A percentile compares a stretch with the other conserved stretches of the same genome.
Evolutionary conservation across 2,797 vertebrate genomes (phyloP).

Genomic region (Pseudopleuronectes americanus): DNA sequence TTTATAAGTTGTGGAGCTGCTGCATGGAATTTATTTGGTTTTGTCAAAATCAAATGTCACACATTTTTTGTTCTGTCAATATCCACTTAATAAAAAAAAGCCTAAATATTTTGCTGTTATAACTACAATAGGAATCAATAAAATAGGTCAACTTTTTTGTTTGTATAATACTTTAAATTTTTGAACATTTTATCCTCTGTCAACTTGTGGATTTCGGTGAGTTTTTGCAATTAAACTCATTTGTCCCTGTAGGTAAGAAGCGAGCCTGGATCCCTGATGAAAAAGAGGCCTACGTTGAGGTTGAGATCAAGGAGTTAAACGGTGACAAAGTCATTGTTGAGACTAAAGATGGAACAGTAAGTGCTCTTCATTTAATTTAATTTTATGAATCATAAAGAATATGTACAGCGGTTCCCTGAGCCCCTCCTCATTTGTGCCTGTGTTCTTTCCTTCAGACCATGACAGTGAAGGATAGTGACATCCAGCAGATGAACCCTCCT

Average conservation of each 20-base stretch:
- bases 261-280: constrained; percentile 91
- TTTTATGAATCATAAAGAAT: no score
- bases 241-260: constrained; percentile 85
- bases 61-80: neutral
- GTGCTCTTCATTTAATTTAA: neutral
- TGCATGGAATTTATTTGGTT: neutral
- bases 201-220: neutral
- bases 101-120: neutral
- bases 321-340: constrained; percentile 90
- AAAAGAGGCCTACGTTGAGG: constrained; percentile 90
- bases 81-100: neutral
- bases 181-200: neutral
- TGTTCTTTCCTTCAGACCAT: constrained; percentile 74
- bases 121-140: neutral
- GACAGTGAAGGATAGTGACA: constrained; percentile 87
- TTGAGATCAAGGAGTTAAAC: constrained; percentile 88
- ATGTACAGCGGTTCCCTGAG: neutral
- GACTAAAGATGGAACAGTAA: constrained; percentile 76
- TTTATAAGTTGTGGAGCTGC: neutral
- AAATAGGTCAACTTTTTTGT: neutral
- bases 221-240: no score
- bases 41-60: neutral
- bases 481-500: constrained; percentile 94
- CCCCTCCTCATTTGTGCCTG: neutral
- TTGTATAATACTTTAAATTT: neutral